Evolutionary conservation across 92 coral and sea anemone genomes (phyloP).

Genomic region (Chrysogorgia sp.): DNA sequence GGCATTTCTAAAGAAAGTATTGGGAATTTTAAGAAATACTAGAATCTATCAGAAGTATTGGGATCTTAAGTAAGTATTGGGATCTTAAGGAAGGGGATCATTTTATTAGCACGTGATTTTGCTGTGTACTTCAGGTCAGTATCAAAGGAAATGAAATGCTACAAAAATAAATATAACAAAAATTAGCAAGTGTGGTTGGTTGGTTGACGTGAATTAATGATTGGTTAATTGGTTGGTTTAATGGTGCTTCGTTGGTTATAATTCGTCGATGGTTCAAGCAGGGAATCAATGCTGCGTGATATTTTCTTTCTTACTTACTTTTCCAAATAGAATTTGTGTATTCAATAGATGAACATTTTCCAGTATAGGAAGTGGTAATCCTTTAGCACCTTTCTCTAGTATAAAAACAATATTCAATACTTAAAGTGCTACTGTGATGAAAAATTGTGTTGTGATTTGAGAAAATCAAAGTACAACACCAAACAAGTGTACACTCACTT

Average conservation of each 20-base stretch:
- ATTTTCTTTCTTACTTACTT: conserved; percentile 52
- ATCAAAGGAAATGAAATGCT: conserved; percentile 65
- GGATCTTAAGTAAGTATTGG: neutral
- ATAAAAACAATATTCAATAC: neutral
- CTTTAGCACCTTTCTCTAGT: conserved; percentile 80
- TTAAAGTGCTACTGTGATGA: no score
- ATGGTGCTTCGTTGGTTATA: no score
- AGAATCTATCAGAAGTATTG: neutral
- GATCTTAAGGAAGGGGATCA: no score
- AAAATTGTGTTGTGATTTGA: neutral
- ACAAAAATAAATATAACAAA: neutral
- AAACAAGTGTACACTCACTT: no score
- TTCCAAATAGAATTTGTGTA: conserved; percentile 69
- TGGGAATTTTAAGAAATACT: no score
- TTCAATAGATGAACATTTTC: conserved; percentile 73
- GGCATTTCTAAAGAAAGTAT: no score
- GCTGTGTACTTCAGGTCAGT: conserved; percentile 27
- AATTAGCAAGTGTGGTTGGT: neutral
- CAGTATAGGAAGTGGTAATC: conserved; percentile 86
- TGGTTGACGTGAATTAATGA: neutral
- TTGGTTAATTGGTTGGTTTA: neutral
- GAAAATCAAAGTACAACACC: no score
- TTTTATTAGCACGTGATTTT: neutral
- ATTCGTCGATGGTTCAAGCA: neutral
- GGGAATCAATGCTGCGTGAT: neutral